Evolutionary conservation across 2,888 invertebrate genomes (phyloP), one percentile per base, ranked within the genome.

Genomic region (Erannis defoliaria): DNA sequence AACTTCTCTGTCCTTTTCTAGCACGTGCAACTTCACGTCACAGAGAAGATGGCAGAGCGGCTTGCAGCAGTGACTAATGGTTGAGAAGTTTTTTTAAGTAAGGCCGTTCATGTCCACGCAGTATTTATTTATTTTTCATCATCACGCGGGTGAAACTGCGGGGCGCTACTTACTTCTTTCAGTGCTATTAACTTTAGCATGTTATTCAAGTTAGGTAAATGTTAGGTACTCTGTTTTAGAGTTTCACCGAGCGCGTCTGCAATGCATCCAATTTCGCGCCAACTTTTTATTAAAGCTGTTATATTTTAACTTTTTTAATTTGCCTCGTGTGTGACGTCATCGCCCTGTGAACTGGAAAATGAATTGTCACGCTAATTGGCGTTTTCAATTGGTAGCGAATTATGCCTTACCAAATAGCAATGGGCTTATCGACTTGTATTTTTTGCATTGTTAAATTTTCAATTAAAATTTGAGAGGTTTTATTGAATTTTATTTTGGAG

Each of bases 301-400:
- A 50, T 55, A 43, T 66, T 59, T 64, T 19, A 51, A 72, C 62
- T 72, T 70, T 67, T 71, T 67, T 66, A 72, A 72, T 72, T 68
- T 60, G 48, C 56, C 56, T 55, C 53, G 37, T 50, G 29, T 37
- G 29, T 31, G 58, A 54, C 29, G 46, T 42, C 57, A 57, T 48
- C 37, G 33, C 31, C 42, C n/a, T 51, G 21, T 21, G 42, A 26
- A 21, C 26, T 43, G 51, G 19, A 54, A 43, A 42, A 60, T 40
- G 40, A 45, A 37, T 31, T 40, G 53, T 35, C 49, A 40, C 26
- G 40, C 29, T 56, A 56, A 56, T 56, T 56, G 48, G 21, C 48
- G 21, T 49, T 56, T 56, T 14, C 42, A 55, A 38, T 55, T 45
- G 43, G 43, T 18, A 19, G 16, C 43, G 37, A 55, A 55, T 55